These are phyloP conservation scores for Rhizomys pruinosus DNA, from an alignment of 2,113 vertebrate species.

Conservation along the genomic window DNA sequence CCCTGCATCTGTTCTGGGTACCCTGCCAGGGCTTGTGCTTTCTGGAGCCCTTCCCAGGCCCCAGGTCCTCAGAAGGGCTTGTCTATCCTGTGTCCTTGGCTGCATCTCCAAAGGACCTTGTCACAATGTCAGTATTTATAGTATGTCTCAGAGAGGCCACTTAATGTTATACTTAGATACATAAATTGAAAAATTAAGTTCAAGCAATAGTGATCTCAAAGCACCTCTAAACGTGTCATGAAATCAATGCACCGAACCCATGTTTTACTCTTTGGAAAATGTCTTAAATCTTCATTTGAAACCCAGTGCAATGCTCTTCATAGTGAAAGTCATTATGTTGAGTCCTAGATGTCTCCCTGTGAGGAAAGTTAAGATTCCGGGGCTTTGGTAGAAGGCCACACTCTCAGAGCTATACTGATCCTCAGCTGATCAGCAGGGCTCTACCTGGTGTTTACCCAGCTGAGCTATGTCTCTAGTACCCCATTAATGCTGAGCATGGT, in stretches of 20 bases:
- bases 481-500: background rate
- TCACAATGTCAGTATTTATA: background rate
- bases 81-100: background rate
- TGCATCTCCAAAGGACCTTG: background rate
- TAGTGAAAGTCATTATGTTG: background rate
- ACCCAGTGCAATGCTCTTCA: background rate
- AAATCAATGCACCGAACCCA: background rate
- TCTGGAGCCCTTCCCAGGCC: background rate
- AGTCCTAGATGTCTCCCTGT: background rate
- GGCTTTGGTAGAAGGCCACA: rapidly evolving
- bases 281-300: background rate
- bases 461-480: background rate
- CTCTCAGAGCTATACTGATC: no score
- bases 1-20: rapidly evolving
- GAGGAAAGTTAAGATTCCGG: background rate
- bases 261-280: background rate
- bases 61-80: background rate
- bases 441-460: no score
- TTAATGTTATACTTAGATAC: background rate
- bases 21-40: background rate
- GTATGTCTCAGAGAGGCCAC: background rate
- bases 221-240: background rate
- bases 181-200: background rate
- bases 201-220: background rate
- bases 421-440: no score